These are phyloP conservation scores for Leptocoma aspasia DNA, from an alignment of 2,113 vertebrate species.

Conservation along the genomic window DNA sequence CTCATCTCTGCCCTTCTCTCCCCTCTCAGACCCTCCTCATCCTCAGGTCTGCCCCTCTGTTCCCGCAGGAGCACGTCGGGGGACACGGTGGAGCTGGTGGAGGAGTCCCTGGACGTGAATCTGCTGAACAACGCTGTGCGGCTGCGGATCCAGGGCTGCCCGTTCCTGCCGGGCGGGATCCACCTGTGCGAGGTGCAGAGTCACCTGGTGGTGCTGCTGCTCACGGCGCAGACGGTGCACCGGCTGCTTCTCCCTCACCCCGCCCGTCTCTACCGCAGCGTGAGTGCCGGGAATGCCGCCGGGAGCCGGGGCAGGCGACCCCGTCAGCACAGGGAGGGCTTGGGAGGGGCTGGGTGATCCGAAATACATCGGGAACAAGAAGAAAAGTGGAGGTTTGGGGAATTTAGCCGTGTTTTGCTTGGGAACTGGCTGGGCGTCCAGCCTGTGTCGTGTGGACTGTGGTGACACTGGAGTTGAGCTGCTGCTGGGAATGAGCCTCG, in stretches of 20 bases:
- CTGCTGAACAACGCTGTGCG: slow-evolving; percentile 85
- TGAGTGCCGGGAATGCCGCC: slow-evolving; percentile 66
- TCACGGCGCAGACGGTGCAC: slow-evolving; percentile 88
- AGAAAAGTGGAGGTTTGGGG: neutral
- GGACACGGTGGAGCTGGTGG: slow-evolving; percentile 84
- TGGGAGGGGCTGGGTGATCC: neutral
- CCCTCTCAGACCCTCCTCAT: neutral
- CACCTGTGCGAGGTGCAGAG: slow-evolving; percentile 83
- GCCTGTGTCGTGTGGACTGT: rapidly evolving
- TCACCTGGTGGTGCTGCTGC: slow-evolving; percentile 82
- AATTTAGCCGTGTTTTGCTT: neutral
- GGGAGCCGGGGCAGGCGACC: neutral
- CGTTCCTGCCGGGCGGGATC: slow-evolving; percentile 84
- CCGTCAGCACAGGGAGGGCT: neutral
- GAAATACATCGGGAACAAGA: rapidly evolving
- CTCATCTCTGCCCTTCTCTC: too few species aligned
- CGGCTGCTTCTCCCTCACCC: slow-evolving; percentile 89
- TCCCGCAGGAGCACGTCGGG: slow-evolving; percentile 81
- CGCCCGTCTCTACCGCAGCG: slow-evolving; percentile 85
- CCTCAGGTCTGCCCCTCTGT: neutral
- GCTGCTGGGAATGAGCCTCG: neutral
- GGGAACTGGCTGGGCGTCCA: rapidly evolving
- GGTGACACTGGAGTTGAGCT: neutral
- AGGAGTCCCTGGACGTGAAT: slow-evolving; percentile 88
- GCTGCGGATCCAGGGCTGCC: slow-evolving; percentile 82